Evolutionary conservation across 2,888 invertebrate genomes (phyloP).

Genomic region (Machimus rusticus): DNA sequence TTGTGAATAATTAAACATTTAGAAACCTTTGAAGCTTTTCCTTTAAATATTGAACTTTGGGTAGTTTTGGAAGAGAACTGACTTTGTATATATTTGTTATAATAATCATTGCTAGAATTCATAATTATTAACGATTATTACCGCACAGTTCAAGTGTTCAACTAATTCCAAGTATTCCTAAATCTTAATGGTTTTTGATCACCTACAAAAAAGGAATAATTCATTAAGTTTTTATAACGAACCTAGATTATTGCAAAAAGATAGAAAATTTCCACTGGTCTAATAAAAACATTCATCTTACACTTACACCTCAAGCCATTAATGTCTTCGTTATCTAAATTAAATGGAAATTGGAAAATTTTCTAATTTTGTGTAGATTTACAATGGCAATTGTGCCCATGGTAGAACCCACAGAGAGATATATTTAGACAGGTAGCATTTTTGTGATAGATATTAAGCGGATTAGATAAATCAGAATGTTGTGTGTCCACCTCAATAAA

Average conservation of each 20-base stretch:
- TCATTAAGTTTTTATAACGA: neutral
- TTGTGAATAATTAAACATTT: no score
- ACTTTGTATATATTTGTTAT: no score
- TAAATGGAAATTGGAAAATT: neutral
- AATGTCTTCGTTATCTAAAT: neutral
- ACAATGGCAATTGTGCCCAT: neutral
- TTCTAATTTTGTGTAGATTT: neutral
- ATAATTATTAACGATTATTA: neutral
- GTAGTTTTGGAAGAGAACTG: no score
- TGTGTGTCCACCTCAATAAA: slow-evolving; percentile 8
- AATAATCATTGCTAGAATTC: no score
- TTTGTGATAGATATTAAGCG: neutral
- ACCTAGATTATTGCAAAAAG: neutral
- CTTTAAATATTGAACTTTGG: neutral
- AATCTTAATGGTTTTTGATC: neutral
- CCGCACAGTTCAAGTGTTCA: neutral
- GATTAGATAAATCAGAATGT: slow-evolving; percentile 28
- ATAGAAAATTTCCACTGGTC: neutral
- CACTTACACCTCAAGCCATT: neutral
- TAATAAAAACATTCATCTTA: neutral
- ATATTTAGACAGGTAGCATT: neutral
- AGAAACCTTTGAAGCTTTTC: neutral
- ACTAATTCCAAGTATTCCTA: neutral
- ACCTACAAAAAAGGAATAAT: neutral
- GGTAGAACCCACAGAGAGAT: neutral